phyloP scores from a whole-genome alignment of 2,888 invertebrate genomes.

The Junonia oenone region DNA sequence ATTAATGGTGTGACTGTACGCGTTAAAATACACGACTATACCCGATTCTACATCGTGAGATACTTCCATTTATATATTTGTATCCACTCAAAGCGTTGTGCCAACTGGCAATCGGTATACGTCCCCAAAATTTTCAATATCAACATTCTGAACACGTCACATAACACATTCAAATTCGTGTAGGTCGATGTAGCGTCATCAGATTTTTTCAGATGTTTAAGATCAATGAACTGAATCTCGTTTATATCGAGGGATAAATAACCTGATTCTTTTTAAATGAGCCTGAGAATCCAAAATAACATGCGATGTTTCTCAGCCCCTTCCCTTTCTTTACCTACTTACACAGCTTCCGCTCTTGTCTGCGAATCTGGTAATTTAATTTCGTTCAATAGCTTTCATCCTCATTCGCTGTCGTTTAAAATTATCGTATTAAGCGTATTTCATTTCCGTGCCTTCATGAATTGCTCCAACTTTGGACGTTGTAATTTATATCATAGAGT shows the following conservation, averaged over 20 bases:
- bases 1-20: background rate
- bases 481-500: background rate
- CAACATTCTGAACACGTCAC: constrained; percentile 27
- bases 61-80: constrained; percentile 9
- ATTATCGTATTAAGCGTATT: constrained; percentile 11
- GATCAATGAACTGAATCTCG: constrained; percentile 27
- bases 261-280: background rate
- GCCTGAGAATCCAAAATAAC: constrained; percentile 14
- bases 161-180: constrained; percentile 28
- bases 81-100: constrained; percentile 20
- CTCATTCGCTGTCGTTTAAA: constrained; percentile 14
- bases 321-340: constrained; percentile 24
- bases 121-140: constrained; percentile 23
- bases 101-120: constrained; percentile 34
- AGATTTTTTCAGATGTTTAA: constrained; percentile 21
- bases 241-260: constrained; percentile 4
- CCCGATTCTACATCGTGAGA: background rate
- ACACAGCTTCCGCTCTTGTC: constrained; percentile 23
- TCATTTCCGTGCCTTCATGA: background rate
- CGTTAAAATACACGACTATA: constrained; percentile 8
- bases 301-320: constrained; percentile 10
- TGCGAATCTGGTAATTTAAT: constrained; percentile 21
- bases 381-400: constrained; percentile 25
- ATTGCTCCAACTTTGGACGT: background rate
- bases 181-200: constrained; percentile 26